These are phyloP conservation scores for Odontamblyopus lacepedii DNA, from an alignment of 2,797 vertebrate genomes.

Conservation along the genomic window DNA sequence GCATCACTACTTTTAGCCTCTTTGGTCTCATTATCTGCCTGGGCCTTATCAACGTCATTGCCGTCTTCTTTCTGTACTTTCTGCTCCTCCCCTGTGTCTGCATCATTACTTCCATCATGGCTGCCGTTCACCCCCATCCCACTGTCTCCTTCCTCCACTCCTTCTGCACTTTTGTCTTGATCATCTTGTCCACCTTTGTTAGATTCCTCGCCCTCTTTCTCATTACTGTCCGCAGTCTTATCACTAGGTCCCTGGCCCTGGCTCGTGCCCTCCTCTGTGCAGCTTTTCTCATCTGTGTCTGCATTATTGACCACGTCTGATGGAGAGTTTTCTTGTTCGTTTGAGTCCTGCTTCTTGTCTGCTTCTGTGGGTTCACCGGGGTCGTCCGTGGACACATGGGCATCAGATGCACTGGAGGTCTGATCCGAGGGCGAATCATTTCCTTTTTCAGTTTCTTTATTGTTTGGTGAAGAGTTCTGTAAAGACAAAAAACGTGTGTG, in stretches of 20 bases:
- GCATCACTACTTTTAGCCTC: slow-evolving; percentile 35
- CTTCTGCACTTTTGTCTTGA: slow-evolving; percentile 25
- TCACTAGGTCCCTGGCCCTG: slow-evolving; percentile 44
- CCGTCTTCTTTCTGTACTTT: slow-evolving; percentile 36
- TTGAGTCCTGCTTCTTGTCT: slow-evolving; percentile 20
- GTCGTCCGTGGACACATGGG: slow-evolving; percentile 10
- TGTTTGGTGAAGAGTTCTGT: slow-evolving; percentile 74
- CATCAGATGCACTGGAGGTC: slow-evolving; percentile 63
- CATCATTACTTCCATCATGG: slow-evolving; percentile 47
- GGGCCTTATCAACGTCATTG: slow-evolving; percentile 32
- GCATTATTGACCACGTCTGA: slow-evolving; percentile 26
- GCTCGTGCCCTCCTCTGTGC: slow-evolving; percentile 27
- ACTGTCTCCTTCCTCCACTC: slow-evolving; percentile 33
- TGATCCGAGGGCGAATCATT: slow-evolving; percentile 53
- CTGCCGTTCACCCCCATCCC: slow-evolving; percentile 25
- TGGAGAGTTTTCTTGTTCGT: slow-evolving; percentile 21
- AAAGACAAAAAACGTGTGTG: slow-evolving; percentile 35
- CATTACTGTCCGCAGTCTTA: slow-evolving; percentile 39
- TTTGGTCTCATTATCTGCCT: slow-evolving; percentile 53
- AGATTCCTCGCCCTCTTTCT: slow-evolving; percentile 31
- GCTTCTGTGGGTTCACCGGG: slow-evolving; percentile 21
- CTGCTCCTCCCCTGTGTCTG: slow-evolving; percentile 43
- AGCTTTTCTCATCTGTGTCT: slow-evolving; percentile 32
- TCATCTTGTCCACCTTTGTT: slow-evolving; percentile 39
- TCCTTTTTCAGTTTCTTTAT: slow-evolving; percentile 70